Evolutionary conservation across 1,140 invertebrate species (phyloP).

Genomic region (Drosophila kikkawai): DNA sequence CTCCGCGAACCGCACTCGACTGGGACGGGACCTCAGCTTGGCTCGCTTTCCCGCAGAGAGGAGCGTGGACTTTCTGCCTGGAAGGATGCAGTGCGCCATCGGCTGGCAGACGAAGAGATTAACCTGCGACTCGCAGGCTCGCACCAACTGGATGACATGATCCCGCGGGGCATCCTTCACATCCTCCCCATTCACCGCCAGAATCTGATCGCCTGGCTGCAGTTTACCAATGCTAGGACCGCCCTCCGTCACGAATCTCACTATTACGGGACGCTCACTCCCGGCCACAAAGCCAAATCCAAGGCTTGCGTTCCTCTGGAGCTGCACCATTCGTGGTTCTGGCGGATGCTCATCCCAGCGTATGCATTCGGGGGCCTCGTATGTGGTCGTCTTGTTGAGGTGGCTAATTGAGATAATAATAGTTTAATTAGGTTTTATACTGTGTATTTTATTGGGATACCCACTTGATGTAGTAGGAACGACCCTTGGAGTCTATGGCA

Average conservation of each 20-base stretch:
- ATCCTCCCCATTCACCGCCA: slow-evolving; percentile 95
- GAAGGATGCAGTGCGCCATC: slow-evolving; percentile 88
- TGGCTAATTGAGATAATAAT: slow-evolving; percentile 88
- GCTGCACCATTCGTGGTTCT: slow-evolving; percentile 90
- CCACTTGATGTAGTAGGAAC: slow-evolving; percentile 96
- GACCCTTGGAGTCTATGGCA: slow-evolving; percentile 90
- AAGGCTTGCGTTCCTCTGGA: slow-evolving; percentile 90
- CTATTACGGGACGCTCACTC: slow-evolving; percentile 95
- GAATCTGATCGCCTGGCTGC: slow-evolving; percentile 95
- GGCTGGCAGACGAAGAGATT: slow-evolving; percentile 93
- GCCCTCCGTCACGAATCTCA: slow-evolving; percentile 93
- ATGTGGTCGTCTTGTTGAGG: slow-evolving; percentile 95
- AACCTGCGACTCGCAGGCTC: slow-evolving; percentile 91
- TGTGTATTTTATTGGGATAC: slow-evolving; percentile 63
- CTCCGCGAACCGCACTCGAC: slow-evolving; percentile 94
- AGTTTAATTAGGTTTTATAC: not conserved
- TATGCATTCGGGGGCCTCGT: slow-evolving; percentile 89
- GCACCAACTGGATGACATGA: slow-evolving; percentile 95
- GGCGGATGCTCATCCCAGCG: slow-evolving; percentile 88
- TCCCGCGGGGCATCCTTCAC: slow-evolving; percentile 93
- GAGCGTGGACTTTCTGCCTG: slow-evolving; percentile 91
- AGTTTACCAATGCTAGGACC: slow-evolving; percentile 95
- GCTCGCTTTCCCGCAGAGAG: slow-evolving; percentile 95
- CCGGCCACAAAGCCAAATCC: slow-evolving; percentile 98
- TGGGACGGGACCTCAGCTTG: slow-evolving; percentile 91